Evolutionary conservation across 2,888 invertebrate species (phyloP).

Genomic region (Epinotia ramella): DNA sequence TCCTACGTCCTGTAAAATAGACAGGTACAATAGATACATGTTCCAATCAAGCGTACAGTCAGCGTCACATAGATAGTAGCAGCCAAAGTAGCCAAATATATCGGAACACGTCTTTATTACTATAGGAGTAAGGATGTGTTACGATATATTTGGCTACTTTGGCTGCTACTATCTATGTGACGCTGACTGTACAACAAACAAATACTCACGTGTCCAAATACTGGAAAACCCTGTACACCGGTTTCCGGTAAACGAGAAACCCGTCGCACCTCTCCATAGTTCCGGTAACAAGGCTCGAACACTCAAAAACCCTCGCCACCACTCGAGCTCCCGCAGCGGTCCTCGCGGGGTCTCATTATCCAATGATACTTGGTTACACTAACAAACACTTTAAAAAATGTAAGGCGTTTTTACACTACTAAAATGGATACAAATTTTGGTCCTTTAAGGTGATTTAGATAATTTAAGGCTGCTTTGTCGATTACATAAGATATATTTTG

Average conservation of each 20-base stretch:
- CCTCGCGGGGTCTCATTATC: conserved; percentile 38
- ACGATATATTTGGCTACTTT: no score
- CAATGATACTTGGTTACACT: conserved; percentile 39
- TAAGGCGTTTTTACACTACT: conserved; percentile 73
- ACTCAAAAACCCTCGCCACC: conserved; percentile 57
- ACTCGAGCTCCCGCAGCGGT: conserved; percentile 53
- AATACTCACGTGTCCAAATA: conserved; percentile 89
- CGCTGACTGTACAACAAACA: no score
- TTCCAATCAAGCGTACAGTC: conserved; percentile 5
- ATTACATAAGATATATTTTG: conserved; percentile 69
- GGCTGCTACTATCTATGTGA: no score
- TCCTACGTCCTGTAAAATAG: background rate
- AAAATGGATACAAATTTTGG: conserved; percentile 78
- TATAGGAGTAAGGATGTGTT: no score
- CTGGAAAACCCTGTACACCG: conserved; percentile 92
- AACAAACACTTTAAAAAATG: conserved; percentile 63
- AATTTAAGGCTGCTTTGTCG: conserved; percentile 73
- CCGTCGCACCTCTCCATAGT: conserved; percentile 92
- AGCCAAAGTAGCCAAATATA: no score
- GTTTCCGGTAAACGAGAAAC: conserved; percentile 91
- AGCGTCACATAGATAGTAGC: no score
- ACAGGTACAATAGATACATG: background rate
- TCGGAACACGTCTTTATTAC: no score
- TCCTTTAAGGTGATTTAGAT: conserved; percentile 77
- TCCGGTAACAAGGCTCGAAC: conserved; percentile 50